Percentiles rank a stretch among this genome's conserved stretches.
phyloP scores from a whole-genome alignment of 2,888 invertebrate genomes.

The Ormyrus nitidulus region DNA sequence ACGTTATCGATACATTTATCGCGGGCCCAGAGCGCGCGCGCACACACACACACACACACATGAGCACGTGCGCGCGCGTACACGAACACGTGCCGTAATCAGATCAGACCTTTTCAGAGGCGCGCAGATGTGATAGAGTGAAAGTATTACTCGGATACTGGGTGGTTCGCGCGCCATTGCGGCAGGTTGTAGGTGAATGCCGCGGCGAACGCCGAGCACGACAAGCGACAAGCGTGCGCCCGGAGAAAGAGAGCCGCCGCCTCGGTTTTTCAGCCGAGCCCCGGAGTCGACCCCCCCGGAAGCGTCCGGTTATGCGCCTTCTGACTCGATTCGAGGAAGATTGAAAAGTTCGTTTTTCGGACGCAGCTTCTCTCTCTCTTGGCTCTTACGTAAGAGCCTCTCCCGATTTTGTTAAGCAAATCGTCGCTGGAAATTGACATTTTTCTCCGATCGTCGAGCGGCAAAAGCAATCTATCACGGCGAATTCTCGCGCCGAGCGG shows the following conservation, averaged over 20 bases:
- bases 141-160: slow-evolving; percentile 51
- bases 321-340: no score
- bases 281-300: slow-evolving; percentile 17
- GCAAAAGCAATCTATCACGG: no score
- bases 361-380: no score
- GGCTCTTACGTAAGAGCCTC: no score
- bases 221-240: slow-evolving; percentile 4
- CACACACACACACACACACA: neutral
- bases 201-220: slow-evolving; percentile 8
- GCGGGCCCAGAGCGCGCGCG: neutral
- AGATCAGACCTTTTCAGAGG: slow-evolving; percentile 50
- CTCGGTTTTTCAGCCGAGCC: slow-evolving; percentile 26
- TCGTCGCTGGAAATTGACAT: no score
- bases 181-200: slow-evolving; percentile 50
- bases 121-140: slow-evolving; percentile 53
- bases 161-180: slow-evolving; percentile 20
- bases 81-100: slow-evolving; percentile 19
- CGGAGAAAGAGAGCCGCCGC: neutral
- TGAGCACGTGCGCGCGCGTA: neutral
- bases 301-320: slow-evolving; percentile 3
- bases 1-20: slow-evolving; percentile 55
- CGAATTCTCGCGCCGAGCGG: neutral
- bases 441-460: no score
- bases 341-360: no score
- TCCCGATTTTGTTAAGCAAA: no score